These are phyloP conservation scores for Cossypha dichroa DNA, from an alignment of 2,797 vertebrate species.

Conservation along the genomic window DNA sequence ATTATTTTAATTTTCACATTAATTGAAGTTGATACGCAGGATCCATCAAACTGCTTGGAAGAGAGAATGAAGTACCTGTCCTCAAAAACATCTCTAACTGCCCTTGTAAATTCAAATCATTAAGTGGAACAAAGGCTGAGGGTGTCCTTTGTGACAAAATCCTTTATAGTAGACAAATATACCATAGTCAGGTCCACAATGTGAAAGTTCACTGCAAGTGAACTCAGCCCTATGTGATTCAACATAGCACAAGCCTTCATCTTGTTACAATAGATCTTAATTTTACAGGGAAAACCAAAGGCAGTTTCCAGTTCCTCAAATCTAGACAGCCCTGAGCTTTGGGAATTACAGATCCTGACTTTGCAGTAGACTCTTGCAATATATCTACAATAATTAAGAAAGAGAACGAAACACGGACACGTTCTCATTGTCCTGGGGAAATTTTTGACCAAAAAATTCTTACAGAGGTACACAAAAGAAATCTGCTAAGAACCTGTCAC, in stretches of 20 bases:
- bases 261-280: background rate
- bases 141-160: background rate
- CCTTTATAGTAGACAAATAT: background rate
- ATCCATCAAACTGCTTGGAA: background rate
- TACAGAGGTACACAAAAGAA: background rate
- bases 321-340: background rate
- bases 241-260: background rate
- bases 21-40: background rate
- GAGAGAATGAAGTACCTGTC: background rate
- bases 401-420: background rate
- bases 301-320: background rate
- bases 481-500: background rate
- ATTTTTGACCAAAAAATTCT: background rate
- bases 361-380: background rate
- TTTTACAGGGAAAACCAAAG: background rate
- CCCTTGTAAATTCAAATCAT: background rate
- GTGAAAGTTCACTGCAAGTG: background rate
- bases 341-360: slow-evolving; percentile 11
- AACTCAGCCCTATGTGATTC: background rate
- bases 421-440: background rate
- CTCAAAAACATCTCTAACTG: background rate
- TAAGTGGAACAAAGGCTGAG: background rate
- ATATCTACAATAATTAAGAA: background rate
- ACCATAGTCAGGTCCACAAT: background rate
- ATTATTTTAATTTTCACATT: background rate